phyloP scores from a whole-genome alignment of 2,888 invertebrate species.

The Oxyteleia sp. region DNA sequence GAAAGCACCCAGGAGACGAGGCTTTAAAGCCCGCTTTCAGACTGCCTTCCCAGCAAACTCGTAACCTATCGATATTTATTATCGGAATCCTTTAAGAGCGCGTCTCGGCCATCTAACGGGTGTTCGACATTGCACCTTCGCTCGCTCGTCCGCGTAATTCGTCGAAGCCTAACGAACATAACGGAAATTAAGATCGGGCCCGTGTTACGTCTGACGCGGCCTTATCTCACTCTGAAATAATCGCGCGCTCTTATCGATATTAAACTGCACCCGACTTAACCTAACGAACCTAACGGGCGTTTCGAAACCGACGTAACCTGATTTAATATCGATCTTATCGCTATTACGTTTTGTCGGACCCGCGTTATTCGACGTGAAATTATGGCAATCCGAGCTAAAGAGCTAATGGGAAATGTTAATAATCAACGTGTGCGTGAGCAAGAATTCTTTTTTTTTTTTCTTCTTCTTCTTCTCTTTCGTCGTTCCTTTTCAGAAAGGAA shows the following conservation, averaged over 20 bases:
- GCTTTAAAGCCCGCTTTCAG: conserved; percentile 71
- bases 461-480: too few relatives aligned
- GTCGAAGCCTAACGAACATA: conserved; percentile 54
- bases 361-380: too few relatives aligned
- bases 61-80: conserved; percentile 83
- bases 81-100: conserved; percentile 77
- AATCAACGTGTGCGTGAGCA: conserved; percentile 1
- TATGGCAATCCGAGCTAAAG: too few relatives aligned
- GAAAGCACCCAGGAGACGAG: conserved; percentile 66
- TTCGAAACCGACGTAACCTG: too few relatives aligned
- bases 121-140: conserved; percentile 48
- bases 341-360: too few relatives aligned
- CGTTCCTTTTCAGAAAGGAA: not conserved
- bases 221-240: too few relatives aligned
- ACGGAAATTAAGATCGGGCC: conserved; percentile 47
- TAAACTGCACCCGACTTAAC: too few relatives aligned
- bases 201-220: conserved; percentile 23
- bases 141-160: conserved; percentile 38
- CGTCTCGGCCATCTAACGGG: conserved; percentile 67
- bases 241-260: too few relatives aligned
- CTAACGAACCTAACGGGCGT: too few relatives aligned
- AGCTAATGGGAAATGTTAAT: too few relatives aligned
- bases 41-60: conserved; percentile 64
- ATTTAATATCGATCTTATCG: too few relatives aligned
- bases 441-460: too few relatives aligned